phyloP scores from a whole-genome alignment of 2,113 vertebrate genomes.

The Lophotis ruficrista region DNA sequence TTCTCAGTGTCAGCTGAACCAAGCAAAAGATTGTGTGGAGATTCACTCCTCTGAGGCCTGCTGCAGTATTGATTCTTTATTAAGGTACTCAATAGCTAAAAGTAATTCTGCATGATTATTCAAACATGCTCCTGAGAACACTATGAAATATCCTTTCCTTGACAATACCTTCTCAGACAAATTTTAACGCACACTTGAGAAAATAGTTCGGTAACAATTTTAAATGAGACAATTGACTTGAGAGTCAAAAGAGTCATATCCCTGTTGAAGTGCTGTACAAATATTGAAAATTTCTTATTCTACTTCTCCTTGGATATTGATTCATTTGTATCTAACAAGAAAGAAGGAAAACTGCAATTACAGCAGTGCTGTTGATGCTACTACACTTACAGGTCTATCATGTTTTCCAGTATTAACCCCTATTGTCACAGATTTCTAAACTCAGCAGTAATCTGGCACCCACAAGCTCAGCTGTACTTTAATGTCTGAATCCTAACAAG shows the following conservation, averaged over 20 bases:
- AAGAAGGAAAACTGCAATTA: constrained; percentile 75
- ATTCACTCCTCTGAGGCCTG: constrained; percentile 61
- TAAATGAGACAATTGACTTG: constrained; percentile 63
- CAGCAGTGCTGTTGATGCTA: constrained; percentile 38
- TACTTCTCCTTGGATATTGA: constrained; percentile 67
- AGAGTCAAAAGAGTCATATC: constrained; percentile 51
- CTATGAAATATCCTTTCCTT: constrained; percentile 30
- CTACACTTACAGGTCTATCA: constrained; percentile 45
- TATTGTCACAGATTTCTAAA: constrained; percentile 66
- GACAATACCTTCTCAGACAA: constrained; percentile 26
- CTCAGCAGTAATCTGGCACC: constrained; percentile 48
- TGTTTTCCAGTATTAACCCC: constrained; percentile 63
- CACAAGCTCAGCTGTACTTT: constrained; percentile 27
- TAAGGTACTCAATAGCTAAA: constrained; percentile 74
- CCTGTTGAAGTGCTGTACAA: constrained; percentile 37
- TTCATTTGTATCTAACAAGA: constrained; percentile 67
- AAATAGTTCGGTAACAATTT: constrained; percentile 68
- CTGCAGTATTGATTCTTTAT: constrained; percentile 87
- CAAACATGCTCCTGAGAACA: constrained; percentile 59
- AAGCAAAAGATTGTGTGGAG: constrained; percentile 57
- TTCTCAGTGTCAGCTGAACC: constrained; percentile 57
- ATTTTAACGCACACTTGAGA: constrained; percentile 68
- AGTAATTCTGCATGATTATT: constrained; percentile 70
- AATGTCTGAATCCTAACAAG: constrained; percentile 20
- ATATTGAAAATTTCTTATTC: constrained; percentile 70